Conservation (phyloP, 2,113 vertebrate genomes). For the Dromas ardeola region DNA sequence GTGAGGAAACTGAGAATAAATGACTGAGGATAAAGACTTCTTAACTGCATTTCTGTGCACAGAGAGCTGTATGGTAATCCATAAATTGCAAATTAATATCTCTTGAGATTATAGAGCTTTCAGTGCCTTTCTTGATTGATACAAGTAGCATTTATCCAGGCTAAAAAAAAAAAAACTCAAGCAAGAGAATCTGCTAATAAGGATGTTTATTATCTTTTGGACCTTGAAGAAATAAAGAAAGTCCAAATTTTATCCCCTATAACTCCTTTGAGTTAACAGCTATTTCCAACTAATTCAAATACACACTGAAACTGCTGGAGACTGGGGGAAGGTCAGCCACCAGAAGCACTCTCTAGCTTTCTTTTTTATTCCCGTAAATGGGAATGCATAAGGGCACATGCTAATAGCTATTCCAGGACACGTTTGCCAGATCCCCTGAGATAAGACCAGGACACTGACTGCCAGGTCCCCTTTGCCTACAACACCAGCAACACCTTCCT, state of each 20-base stretch:
- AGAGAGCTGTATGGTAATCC: background rate
- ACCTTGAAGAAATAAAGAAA: background rate
- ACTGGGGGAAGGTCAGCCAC: background rate
- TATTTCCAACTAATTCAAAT: background rate
- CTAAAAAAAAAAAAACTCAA: background rate
- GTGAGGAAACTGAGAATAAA: background rate
- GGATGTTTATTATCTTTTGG: background rate
- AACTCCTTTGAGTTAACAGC: background rate
- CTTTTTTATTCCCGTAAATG: background rate
- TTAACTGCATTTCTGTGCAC: background rate
- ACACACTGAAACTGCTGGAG: background rate
- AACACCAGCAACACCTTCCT: background rate
- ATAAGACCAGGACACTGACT: background rate
- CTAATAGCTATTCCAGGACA: background rate
- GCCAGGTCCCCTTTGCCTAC: background rate
- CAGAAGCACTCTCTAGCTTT: background rate
- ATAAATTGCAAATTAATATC: background rate
- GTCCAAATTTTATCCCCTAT: background rate
- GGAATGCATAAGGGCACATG: background rate
- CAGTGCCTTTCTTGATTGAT: background rate
- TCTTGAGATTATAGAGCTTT: background rate
- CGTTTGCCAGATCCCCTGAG: background rate
- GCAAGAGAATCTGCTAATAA: background rate
- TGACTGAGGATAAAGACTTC: background rate
- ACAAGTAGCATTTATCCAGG: background rate